Base-by-base conservation (phyloP, 1,140 invertebrate genomes). In the Pseudomyrmex sp. region DNA sequence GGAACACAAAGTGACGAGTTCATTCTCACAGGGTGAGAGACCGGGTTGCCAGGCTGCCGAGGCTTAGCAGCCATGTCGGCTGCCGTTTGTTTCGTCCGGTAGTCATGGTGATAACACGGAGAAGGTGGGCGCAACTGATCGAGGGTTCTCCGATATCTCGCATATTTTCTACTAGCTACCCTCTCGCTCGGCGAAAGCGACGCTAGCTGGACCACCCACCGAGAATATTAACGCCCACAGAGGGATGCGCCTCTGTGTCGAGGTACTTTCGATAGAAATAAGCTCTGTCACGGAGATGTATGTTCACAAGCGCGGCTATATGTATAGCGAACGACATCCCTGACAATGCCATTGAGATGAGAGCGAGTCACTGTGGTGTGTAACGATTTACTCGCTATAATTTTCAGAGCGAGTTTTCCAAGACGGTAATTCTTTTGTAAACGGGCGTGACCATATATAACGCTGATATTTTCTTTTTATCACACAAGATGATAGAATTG, bases 21-120 rank as follows among this genome's bases (percentile, higher is more conserved):
- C 26, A n/a, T 66, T 82, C 65, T 66, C 70, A 50, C 80, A 82
- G 68, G 48, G 70, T 50, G 68, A 54, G 50, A 52, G 62, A 56
- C 68, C 48, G 52, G 35, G 69, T 72, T 68, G 77, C 58, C 79
- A 69, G 35, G 70, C 46, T 84, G 65, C 54, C 82, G 69, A 84
- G 82, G 82, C 75, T 84, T 84, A 84, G 82, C 82, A 84, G 52
- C 72, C 74, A 79, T 66, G 74, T 4, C 74, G 18, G 20, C 68
- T 56, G 15, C 58, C 50, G 46, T 62, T 86, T 63, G 70, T 82
- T 85, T 66, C 61, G 50, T 72, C 61, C 26, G 48, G 77, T 61
- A 83, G 72, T 48, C 66, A 87, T 82, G 56, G 61, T 75, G 73
- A 88, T 88, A 48, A 85, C 77, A 82, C 72, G 66, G 72, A 85